Conservation (phyloP, 2,113 vertebrate genomes). For the Onychorhynchus coronatus region DNA sequence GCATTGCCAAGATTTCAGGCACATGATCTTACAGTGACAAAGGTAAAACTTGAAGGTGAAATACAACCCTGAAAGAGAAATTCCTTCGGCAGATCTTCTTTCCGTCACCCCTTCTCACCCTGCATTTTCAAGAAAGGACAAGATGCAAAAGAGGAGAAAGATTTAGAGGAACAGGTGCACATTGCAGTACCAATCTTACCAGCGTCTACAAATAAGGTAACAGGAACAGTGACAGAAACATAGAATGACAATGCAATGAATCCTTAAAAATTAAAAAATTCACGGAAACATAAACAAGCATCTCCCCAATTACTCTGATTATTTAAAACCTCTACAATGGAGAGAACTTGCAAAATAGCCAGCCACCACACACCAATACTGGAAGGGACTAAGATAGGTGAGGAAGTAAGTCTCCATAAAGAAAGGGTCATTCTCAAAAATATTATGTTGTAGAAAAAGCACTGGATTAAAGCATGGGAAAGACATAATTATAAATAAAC, state of each 20-base stretch:
- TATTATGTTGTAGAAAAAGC: not conserved
- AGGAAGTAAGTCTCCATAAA: not conserved
- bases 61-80: conserved; percentile 52
- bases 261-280: not conserved
- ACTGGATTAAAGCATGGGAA: not conserved
- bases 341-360: not conserved
- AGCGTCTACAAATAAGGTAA: conserved; percentile 16
- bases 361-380: not conserved
- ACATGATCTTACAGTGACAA: conserved; percentile 34
- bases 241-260: not conserved
- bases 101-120: conserved; percentile 55
- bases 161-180: conserved; percentile 61
- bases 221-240: not conserved
- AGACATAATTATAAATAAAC: not conserved
- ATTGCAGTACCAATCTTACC: not conserved
- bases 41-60: conserved; percentile 56
- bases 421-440: not conserved
- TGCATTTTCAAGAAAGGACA: conserved; percentile 55
- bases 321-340: not conserved
- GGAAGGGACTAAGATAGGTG: not conserved
- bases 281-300: not conserved
- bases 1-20: not conserved
- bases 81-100: conserved; percentile 53
- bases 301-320: not conserved
- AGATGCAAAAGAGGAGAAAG: conserved; percentile 46